phyloP scores from a whole-genome alignment of 2,797 vertebrate genomes.

The Carduelis carduelis region DNA sequence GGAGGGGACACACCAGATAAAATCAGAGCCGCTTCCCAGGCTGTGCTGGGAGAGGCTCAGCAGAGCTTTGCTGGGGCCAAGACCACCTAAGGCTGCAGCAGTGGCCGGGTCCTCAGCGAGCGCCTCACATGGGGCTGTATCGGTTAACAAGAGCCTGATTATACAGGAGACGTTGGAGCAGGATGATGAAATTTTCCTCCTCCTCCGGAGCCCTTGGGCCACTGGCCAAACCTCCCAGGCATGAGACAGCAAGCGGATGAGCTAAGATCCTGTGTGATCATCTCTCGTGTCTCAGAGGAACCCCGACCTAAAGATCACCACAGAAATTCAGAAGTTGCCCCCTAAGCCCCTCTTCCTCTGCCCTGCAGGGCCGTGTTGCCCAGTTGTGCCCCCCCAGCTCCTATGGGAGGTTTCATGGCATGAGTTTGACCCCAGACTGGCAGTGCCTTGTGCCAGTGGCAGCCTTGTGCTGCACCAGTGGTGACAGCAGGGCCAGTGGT shows the following conservation, averaged over 20 bases:
- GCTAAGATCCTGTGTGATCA: conserved; percentile 74
- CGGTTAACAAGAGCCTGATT: conserved; percentile 53
- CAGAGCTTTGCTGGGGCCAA: background rate
- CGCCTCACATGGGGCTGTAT: background rate
- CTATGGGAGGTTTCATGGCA: rapidly evolving
- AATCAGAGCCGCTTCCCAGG: background rate
- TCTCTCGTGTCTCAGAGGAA: conserved; percentile 54
- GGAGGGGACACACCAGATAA: background rate
- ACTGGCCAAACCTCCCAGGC: conserved; percentile 65
- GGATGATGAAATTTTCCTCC: conserved; percentile 67
- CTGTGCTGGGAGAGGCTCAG: conserved; percentile 36
- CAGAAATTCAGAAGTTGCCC: background rate
- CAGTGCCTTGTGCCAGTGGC: rapidly evolving
- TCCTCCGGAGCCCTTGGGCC: conserved; percentile 39
- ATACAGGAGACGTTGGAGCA: conserved; percentile 48
- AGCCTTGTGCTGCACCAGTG: background rate
- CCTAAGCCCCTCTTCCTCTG: background rate
- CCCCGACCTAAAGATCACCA: background rate
- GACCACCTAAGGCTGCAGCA: conserved; percentile 53
- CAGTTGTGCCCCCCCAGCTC: rapidly evolving
- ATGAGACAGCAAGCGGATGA: conserved; percentile 70
- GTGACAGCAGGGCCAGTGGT: background rate
- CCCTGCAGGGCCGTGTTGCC: rapidly evolving
- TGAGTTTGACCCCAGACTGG: background rate
- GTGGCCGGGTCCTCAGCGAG: background rate